These are phyloP conservation scores for Mellivora capensis DNA, from an alignment of 2,113 vertebrate genomes.

Conservation along the genomic window DNA sequence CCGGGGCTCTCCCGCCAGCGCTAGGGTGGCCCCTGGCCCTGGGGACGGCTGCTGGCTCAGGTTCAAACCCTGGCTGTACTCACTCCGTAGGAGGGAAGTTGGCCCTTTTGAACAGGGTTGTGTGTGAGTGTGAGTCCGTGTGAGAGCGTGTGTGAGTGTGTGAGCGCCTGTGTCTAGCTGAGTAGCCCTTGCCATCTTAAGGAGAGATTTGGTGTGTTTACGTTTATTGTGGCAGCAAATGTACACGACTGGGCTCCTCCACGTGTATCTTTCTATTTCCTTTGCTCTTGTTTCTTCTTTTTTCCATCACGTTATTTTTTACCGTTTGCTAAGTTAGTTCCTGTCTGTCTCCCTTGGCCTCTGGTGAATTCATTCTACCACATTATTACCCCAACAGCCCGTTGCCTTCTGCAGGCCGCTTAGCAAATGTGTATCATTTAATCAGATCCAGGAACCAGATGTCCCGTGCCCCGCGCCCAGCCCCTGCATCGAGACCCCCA, in stretches of 20 bases:
- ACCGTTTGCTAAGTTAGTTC: background rate
- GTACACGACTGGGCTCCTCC: background rate
- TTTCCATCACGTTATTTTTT: background rate
- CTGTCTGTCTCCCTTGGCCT: accelerated
- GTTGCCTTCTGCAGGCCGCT: background rate
- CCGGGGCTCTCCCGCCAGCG: accelerated
- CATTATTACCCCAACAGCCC: background rate
- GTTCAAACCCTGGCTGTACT: background rate
- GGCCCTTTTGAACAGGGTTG: background rate
- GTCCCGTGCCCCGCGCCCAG: background rate
- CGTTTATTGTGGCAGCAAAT: background rate
- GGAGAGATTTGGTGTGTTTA: background rate
- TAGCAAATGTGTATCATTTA: accelerated
- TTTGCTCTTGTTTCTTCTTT: background rate
- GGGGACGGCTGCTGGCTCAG: accelerated
- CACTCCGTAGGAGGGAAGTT: background rate
- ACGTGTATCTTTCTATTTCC: background rate
- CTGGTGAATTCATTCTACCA: background rate
- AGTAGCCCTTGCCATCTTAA: background rate
- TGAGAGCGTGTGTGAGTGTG: background rate
- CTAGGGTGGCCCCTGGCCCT: background rate
- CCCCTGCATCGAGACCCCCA: background rate
- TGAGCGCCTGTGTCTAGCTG: too few relatives aligned
- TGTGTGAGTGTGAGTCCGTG: background rate
- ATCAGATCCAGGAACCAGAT: background rate